Evolutionary conservation across 2,888 invertebrate genomes (phyloP).

Genomic region (Toxonevra muliebris): DNA sequence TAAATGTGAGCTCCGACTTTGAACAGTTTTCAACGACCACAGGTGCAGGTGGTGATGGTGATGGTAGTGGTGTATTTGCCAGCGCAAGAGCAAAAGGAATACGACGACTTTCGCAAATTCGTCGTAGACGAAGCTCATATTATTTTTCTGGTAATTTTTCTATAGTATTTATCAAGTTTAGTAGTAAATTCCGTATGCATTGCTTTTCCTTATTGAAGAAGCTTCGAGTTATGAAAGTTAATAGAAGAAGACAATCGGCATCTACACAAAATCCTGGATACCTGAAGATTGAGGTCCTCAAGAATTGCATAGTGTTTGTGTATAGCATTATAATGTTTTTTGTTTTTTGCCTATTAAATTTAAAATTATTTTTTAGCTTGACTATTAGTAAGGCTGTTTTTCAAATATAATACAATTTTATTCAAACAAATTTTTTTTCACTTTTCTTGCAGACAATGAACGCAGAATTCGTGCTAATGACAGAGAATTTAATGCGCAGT

Average conservation of each 20-base stretch:
- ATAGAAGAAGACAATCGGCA: too few species aligned
- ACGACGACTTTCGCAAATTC: slow-evolving; percentile 59
- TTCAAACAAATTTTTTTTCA: not conserved
- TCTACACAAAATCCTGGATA: too few species aligned
- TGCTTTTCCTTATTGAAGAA: too few species aligned
- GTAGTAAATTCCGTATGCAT: too few species aligned
- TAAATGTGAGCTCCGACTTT: slow-evolving; percentile 42
- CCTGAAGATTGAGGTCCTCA: too few species aligned
- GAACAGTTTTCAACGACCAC: slow-evolving; percentile 45
- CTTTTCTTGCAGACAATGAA: slow-evolving; percentile 83
- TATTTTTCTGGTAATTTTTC: slow-evolving; percentile 61
- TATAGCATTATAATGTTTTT: too few species aligned
- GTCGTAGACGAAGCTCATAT: slow-evolving; percentile 62
- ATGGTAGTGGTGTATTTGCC: slow-evolving; percentile 33
- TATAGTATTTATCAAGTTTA: not conserved
- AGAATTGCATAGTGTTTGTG: too few species aligned
- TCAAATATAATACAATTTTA: not conserved
- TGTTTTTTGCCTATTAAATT: too few species aligned
- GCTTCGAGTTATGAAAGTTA: too few species aligned
- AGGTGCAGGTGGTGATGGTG: slow-evolving; percentile 42
- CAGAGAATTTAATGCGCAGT: slow-evolving; percentile 94
- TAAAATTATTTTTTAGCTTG: too few species aligned
- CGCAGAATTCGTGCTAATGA: slow-evolving; percentile 97
- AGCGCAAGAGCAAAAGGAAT: slow-evolving; percentile 43
- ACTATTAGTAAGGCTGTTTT: too few species aligned